Base-by-base conservation (phyloP, 23 tunicate genomes). In the Botrylloides violaceus region DNA sequence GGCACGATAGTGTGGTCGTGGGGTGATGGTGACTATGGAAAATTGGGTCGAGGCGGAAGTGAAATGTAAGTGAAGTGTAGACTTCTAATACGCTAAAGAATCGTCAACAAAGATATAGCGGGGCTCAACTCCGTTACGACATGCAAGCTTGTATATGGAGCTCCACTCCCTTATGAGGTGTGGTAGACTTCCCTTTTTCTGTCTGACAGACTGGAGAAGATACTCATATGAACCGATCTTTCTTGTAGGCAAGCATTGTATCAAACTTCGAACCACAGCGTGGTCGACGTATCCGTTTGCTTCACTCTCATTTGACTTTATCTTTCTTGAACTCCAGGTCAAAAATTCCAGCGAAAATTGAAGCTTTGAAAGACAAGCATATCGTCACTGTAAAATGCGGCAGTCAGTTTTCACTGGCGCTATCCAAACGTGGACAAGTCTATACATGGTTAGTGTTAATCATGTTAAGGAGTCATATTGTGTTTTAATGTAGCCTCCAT, bases 21-120 rank as follows among this genome's bases (percentile, higher is more conserved):
- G 96, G 96, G 96, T 20, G 96, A 87, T 62, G 96, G 96, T 22
- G 96, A 87, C 81, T 87, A 87, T 59, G 96, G 96, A 24, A 87
- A 87, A 85, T 63, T 87, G 61, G 96, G 96, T 0, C 76, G 96
- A 25, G 96, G 96, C 2, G 96, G 87, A 34, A 87, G 96, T 73
- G 96, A 87, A 36, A 83, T 83, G 96, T 87, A 65, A 70, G 81
- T 43, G 9, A 7, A 7, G 53, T 31, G 12, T 71, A 49, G 58
- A 49, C n/a, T 0, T 49, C 58, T 21, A 19, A 49, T n/a, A n/a
- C n/a, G n/a, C n/a, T n/a, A n/a, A n/a, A n/a, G n/a, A n/a, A n/a
- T n/a, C n/a, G n/a, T n/a, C n/a, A n/a, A n/a, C n/a, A n/a, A n/a
- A n/a, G n/a, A n/a, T n/a, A n/a, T n/a, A n/a, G n/a, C n/a, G n/a